A percentile compares a stretch with the other conserved stretches of the same genome.
These are phyloP conservation scores for Empidonax alnorum DNA, from an alignment of 2,113 vertebrate genomes.

Conservation along the genomic window DNA sequence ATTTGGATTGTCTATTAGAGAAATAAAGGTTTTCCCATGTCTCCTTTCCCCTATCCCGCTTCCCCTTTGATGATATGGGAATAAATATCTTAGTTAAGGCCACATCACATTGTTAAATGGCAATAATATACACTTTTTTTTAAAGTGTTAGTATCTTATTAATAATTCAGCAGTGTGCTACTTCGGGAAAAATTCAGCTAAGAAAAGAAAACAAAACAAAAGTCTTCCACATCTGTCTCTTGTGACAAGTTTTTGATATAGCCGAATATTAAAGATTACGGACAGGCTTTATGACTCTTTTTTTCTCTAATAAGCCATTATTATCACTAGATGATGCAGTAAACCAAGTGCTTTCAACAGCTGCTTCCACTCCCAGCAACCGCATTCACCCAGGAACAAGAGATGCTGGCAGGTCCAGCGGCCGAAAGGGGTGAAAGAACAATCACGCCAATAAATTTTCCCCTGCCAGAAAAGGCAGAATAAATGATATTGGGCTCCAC, in stretches of 20 bases:
- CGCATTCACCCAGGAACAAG: background rate
- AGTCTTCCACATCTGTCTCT: background rate
- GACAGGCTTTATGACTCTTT: background rate
- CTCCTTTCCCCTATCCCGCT: background rate
- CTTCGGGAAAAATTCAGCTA: background rate
- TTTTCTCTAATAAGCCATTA: background rate
- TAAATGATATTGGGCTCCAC: background rate
- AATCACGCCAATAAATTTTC: background rate
- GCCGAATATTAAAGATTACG: background rate
- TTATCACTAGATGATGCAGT: background rate
- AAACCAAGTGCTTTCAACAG: background rate
- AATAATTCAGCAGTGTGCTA: background rate
- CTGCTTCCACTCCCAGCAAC: background rate
- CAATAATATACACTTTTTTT: background rate
- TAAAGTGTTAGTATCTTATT: background rate
- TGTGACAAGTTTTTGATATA: rapidly evolving
- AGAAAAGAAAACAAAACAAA: background rate
- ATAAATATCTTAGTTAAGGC: background rate
- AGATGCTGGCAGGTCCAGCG: background rate
- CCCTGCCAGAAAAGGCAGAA: background rate
- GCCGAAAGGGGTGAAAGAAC: background rate
- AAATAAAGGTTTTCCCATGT: background rate
- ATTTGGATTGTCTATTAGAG: background rate
- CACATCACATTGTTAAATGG: background rate
- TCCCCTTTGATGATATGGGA: rapidly evolving